Evolutionary conservation across 2,888 invertebrate genomes (phyloP).

Genomic region (Drosophila greeni): DNA sequence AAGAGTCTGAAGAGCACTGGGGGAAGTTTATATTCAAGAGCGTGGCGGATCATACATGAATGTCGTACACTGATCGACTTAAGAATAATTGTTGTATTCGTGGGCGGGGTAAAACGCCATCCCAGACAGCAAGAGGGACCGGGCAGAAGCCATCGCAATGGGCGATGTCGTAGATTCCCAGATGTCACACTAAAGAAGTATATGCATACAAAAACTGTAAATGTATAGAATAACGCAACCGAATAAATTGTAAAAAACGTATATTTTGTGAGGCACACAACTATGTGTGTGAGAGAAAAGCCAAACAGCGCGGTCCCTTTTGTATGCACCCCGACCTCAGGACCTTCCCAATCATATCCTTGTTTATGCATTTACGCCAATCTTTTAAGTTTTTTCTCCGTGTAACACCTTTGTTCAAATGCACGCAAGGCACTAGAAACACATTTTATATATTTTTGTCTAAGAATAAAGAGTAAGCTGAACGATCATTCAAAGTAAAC

Average conservation of each 20-base stretch:
- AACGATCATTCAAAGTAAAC: conserved; percentile 27
- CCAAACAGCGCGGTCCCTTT: conserved; percentile 1
- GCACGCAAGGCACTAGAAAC: conserved; percentile 20
- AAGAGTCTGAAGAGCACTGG: neutral
- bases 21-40: conserved; percentile 7
- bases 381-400: conserved; percentile 10
- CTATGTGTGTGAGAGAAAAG: conserved; percentile 11
- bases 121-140: conserved; percentile 5
- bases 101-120: conserved; percentile 10
- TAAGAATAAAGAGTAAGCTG: conserved; percentile 38
- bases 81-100: conserved; percentile 42
- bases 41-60: conserved; percentile 13
- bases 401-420: conserved; percentile 12
- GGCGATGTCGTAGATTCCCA: conserved; percentile 29
- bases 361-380: conserved; percentile 31
- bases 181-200: conserved; percentile 22
- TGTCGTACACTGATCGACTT: conserved; percentile 42
- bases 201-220: conserved; percentile 36
- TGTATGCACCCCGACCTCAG: conserved; percentile 6
- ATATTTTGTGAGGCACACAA: conserved; percentile 16
- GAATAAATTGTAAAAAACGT: conserved; percentile 49
- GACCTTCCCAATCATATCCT: conserved; percentile 6
- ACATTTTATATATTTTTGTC: conserved; percentile 26
- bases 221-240: conserved; percentile 38
- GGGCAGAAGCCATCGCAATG: conserved; percentile 15